phyloP scores from a whole-genome alignment of 2,797 vertebrate genomes.

The Hipposideros larvatus region DNA sequence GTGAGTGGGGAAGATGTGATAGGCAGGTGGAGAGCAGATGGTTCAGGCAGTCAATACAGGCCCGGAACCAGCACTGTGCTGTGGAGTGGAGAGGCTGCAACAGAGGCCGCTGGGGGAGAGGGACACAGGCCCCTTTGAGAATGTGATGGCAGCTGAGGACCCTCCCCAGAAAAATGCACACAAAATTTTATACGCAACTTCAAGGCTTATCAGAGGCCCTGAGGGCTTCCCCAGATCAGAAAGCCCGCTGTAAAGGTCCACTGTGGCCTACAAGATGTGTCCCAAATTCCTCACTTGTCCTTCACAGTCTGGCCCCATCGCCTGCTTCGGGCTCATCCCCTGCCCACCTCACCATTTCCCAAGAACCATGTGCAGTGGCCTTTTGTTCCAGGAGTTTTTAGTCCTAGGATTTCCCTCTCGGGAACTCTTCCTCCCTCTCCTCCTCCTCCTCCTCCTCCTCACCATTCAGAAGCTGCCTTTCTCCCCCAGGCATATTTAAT shows the following conservation, averaged over 20 bases:
- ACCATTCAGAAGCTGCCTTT: not conserved
- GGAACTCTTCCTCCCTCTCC: not conserved
- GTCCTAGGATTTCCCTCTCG: not conserved
- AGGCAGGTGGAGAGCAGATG: not conserved
- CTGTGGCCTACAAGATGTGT: not conserved
- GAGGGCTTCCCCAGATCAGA: not conserved
- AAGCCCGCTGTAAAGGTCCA: not conserved
- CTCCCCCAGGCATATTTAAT: not conserved
- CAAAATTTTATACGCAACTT: not conserved
- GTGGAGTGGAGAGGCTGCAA: not conserved
- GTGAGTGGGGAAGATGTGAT: not conserved
- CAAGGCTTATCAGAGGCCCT: not conserved
- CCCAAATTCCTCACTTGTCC: not conserved
- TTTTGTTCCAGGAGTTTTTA: not conserved
- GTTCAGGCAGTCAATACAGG: not conserved
- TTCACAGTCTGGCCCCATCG: not conserved
- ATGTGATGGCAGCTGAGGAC: not conserved
- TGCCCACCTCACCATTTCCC: not conserved
- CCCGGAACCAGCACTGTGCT: not conserved
- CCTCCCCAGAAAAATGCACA: not conserved
- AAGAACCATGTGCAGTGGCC: not conserved
- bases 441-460: not conserved
- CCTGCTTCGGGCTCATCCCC: not conserved
- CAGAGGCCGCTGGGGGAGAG: not conserved
- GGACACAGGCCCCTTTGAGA: not conserved